Evolutionary conservation across 2,113 vertebrate species (phyloP).

Genomic region (Orcinus orca): DNA sequence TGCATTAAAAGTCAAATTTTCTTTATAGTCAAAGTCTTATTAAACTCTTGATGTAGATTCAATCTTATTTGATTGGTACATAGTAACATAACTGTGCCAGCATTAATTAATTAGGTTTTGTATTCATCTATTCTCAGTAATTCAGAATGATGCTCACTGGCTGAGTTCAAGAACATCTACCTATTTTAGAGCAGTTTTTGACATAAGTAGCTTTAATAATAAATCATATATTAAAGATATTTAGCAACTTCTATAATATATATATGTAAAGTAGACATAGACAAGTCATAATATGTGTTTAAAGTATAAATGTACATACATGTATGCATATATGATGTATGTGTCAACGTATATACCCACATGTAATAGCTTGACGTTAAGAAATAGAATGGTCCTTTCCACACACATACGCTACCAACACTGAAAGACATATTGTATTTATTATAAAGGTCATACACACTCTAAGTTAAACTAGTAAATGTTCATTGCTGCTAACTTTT

Average conservation of each 20-base stretch:
- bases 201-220: neutral
- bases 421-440: neutral
- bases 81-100: neutral
- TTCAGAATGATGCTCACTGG: conserved; percentile 11
- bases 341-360: neutral
- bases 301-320: neutral
- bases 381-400: neutral
- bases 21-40: neutral
- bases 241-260: neutral
- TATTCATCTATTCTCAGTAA: neutral
- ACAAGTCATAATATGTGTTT: neutral
- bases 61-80: neutral
- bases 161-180: neutral
- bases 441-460: neutral
- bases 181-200: neutral
- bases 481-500: conserved; percentile 43
- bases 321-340: neutral
- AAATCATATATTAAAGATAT: neutral
- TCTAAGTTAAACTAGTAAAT: conserved; percentile 25
- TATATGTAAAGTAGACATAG: neutral
- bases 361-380: neutral
- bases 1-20: conserved; percentile 30
- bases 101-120: neutral
- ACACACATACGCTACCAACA: neutral
- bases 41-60: neutral